phyloP scores from a whole-genome alignment of 1,140 invertebrate genomes.

The Caenorhabditis inopinata region DNA sequence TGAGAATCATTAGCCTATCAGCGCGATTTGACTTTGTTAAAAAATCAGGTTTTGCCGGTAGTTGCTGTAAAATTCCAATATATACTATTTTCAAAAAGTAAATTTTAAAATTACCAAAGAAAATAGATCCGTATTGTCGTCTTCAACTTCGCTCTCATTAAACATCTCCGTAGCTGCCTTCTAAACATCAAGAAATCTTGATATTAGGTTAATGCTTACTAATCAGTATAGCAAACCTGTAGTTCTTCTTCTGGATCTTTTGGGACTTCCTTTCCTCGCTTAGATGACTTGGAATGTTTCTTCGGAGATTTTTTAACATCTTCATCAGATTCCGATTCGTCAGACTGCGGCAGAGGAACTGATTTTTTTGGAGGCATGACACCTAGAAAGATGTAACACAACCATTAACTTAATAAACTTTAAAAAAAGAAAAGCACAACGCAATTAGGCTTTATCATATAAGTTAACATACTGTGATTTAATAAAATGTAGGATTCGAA shows the following conservation, averaged over 20 bases:
- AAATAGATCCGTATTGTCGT: not conserved
- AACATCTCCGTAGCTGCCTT: not conserved
- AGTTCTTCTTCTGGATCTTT: not conserved
- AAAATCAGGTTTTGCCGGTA: not conserved
- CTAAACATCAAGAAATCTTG: not conserved
- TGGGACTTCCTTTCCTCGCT: too few species aligned
- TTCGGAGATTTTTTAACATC: not conserved
- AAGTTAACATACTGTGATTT: too few species aligned
- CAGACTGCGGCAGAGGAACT: not conserved
- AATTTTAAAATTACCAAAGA: not conserved
- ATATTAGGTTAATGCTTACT: not conserved
- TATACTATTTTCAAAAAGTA: not conserved
- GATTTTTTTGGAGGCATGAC: not conserved
- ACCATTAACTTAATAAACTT: too few species aligned
- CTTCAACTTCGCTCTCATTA: not conserved
- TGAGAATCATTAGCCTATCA: slow-evolving; percentile 80
- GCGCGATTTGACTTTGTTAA: not conserved
- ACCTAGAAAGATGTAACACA: not conserved
- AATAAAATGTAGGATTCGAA: slow-evolving; percentile 5
- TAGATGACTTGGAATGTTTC: not conserved
- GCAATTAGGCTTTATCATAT: too few species aligned
- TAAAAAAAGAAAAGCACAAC: too few species aligned
- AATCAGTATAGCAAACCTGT: not conserved
- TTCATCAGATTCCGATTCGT: not conserved
- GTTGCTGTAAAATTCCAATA: not conserved